phyloP scores from a whole-genome alignment of 2,888 invertebrate species.

The Ceratothoa steindachneri region DNA sequence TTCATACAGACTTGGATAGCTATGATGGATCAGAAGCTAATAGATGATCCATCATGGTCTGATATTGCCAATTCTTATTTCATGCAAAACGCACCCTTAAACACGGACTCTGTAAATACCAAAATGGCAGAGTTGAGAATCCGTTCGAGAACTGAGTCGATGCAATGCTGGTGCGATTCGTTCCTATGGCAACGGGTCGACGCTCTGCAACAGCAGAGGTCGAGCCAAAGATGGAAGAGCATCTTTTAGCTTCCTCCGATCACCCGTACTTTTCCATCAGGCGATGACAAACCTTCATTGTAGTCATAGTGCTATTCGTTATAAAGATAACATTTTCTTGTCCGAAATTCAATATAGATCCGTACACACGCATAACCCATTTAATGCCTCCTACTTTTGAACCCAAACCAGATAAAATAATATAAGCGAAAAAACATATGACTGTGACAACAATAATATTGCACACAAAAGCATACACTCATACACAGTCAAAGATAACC shows the following conservation, averaged over 20 bases:
- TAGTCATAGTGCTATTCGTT: neutral
- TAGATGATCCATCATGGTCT: conserved; percentile 2
- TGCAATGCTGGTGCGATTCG: neutral
- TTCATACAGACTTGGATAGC: conserved; percentile 10
- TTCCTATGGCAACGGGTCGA: neutral
- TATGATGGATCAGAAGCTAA: neutral
- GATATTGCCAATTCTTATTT: neutral
- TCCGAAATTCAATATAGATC: neutral
- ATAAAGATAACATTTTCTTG: neutral
- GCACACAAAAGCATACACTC: no score
- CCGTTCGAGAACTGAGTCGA: no score
- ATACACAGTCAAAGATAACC: no score
- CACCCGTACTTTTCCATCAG: neutral
- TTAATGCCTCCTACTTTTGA: no score
- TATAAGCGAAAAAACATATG: no score
- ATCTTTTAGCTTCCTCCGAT: no score
- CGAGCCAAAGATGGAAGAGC: neutral
- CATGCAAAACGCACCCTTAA: neutral
- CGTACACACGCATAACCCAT: no score
- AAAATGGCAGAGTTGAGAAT: neutral
- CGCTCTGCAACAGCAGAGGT: conserved; percentile 2
- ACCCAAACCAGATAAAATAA: no score
- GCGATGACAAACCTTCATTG: neutral
- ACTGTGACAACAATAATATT: no score
- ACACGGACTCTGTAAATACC: neutral